Evolutionary conservation across 2,797 vertebrate genomes (phyloP).

Genomic region (Sparus aurata): DNA sequence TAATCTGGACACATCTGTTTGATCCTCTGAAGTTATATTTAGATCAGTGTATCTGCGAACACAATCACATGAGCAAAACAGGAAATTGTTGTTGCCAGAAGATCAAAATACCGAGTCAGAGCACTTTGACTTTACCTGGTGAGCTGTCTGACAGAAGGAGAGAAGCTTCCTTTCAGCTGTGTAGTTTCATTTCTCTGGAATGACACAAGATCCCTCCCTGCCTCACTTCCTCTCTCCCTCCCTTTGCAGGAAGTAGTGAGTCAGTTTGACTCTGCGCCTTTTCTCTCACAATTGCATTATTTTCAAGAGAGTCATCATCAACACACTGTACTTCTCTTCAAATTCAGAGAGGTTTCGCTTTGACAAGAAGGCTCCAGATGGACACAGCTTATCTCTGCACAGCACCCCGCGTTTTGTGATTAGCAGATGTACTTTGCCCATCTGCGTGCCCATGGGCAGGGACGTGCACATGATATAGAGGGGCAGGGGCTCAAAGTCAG

Average conservation of each 20-base stretch:
- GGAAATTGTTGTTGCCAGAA: not conserved
- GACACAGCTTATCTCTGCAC: no score
- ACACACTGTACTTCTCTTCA: no score
- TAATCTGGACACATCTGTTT: not conserved
- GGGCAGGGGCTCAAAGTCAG: no score
- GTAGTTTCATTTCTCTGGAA: conserved; percentile 8
- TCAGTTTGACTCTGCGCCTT: not conserved
- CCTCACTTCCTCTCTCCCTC: not conserved
- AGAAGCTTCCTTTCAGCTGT: not conserved
- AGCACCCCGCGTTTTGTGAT: no score
- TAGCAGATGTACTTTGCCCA: no score
- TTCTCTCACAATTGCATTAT: no score
- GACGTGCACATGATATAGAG: no score
- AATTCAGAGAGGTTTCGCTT: no score
- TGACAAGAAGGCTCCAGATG: no score
- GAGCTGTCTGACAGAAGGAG: not conserved
- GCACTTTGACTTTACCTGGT: conserved; percentile 1
- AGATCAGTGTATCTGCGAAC: not conserved
- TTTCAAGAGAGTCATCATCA: no score
- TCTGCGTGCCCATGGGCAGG: no score
- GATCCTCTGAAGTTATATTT: not conserved
- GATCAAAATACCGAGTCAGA: not conserved
- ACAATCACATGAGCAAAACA: not conserved
- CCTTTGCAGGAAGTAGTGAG: not conserved
- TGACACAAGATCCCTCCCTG: not conserved